Base-by-base conservation (phyloP, 2,888 invertebrate species). In the Drosophila aldrichi region DNA sequence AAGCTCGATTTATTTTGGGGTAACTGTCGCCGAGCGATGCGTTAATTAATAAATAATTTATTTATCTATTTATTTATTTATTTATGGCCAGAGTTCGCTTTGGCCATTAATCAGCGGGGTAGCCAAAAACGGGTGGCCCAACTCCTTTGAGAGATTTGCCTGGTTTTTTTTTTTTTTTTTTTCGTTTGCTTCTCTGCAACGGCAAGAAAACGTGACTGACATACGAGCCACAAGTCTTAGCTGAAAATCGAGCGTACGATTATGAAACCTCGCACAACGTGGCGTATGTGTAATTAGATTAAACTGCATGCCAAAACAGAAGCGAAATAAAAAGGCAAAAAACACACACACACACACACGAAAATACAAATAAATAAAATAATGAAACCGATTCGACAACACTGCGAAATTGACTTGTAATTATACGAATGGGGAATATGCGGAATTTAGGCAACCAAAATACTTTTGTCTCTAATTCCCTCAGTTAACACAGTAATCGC, bases 221-320 rank as follows among this genome's bases (percentile, higher is more conserved):
- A 85, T 85, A 75, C 43, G 44, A 60, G 22, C 60, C 12, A 34
- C 55, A 64, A 48, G 41, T 58, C 55, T 54, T 54, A 18, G 38
- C 52, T 52, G 22, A 51, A 49, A 49, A 49, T 49, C 49, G 32
- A 44, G 66, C 65, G 69, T 55, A 63, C 70, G 67, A 77, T 83
- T 83, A 87, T 72, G 83, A 77, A 86, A 89, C 68, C 57, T 60
- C 75, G 88, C 81, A 65, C 89, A 79, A 86, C 90, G 79, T 82
- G 90, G 88, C 90, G 90, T 87, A 90, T 87, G 90, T 88, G 86
- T 87, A 87, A 87, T 87, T 87, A 87, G 90, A 85, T 87, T 89
- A 90, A 89, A 81, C 84, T 79, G 79, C 84, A 85, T 85, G 73
- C 89, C 84, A 76, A 87, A 87, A 82, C 70, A 66, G 70, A 70